Conservation (phyloP, 1,140 invertebrate genomes). For the Drosophila biarmipes region DNA sequence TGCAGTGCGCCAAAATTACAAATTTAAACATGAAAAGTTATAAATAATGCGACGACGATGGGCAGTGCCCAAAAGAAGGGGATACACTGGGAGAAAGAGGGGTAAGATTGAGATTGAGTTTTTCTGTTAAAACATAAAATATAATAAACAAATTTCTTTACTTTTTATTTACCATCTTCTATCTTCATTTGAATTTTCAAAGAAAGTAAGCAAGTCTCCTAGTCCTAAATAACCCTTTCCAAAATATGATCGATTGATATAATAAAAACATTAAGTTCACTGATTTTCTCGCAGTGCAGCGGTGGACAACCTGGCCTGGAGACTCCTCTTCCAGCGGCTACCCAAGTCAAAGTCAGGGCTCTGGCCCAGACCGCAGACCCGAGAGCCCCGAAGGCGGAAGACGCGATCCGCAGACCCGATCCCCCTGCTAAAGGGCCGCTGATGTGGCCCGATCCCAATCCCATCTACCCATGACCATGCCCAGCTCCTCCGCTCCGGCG, state of each 20-base stretch:
- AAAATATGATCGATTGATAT: background rate
- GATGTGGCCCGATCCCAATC: constrained; percentile 45
- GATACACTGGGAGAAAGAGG: background rate
- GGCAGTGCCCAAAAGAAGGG: constrained; percentile 13
- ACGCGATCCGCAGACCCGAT: constrained; percentile 8
- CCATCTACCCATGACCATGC: background rate
- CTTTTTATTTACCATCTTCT: too few relatives aligned
- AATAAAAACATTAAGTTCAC: background rate
- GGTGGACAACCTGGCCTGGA: background rate
- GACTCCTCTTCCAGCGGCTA: background rate
- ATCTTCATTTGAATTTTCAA: too few relatives aligned
- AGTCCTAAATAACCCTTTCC: background rate
- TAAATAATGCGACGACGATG: constrained; percentile 75
- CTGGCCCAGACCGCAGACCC: constrained; percentile 17
- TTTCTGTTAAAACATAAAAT: too few relatives aligned
- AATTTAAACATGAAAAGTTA: constrained; percentile 82
- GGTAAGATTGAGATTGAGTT: too few relatives aligned
- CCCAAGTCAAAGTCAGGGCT: constrained; percentile 28
- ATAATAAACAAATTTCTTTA: too few relatives aligned
- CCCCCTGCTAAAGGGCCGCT: constrained; percentile 67
- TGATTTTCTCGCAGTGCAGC: constrained; percentile 11
- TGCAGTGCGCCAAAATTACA: constrained; percentile 74
- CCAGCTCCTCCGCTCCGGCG: constrained; percentile 1
- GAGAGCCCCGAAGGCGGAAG: constrained; percentile 55
- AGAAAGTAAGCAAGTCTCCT: too few relatives aligned